These are phyloP conservation scores for Apus apus DNA, from an alignment of 2,113 vertebrate species.

Conservation along the genomic window DNA sequence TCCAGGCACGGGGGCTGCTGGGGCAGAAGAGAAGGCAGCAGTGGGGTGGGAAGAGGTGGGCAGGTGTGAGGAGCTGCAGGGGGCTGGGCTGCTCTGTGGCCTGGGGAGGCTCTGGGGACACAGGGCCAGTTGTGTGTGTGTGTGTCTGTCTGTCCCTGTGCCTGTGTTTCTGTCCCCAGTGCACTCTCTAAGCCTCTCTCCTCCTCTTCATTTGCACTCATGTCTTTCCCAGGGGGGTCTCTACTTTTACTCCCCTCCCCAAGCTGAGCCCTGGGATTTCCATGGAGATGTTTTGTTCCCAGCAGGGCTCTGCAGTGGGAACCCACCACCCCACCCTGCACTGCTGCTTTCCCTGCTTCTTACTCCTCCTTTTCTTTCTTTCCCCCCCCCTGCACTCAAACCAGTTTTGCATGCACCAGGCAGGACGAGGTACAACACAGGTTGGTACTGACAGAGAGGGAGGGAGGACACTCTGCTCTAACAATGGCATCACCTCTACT, in stretches of 20 bases:
- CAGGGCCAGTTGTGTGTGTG: not conserved
- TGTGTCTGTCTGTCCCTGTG: not conserved
- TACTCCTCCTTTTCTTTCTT: not conserved
- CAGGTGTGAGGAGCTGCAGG: rapidly evolving
- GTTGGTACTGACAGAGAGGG: not conserved
- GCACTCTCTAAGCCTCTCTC: not conserved
- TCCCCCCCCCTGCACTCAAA: not conserved
- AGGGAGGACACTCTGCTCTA: not conserved
- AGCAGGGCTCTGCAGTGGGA: not conserved
- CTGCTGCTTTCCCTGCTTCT: not conserved
- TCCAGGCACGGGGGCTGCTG: rapidly evolving
- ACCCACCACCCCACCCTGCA: not conserved
- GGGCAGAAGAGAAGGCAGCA: not conserved
- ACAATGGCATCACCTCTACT: not conserved
- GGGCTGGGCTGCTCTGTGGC: not conserved
- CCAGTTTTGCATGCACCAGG: not conserved
- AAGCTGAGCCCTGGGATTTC: not conserved
- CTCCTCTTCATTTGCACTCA: rapidly evolving
- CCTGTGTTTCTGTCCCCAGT: not conserved
- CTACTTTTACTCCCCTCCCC: not conserved
- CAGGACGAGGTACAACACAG: not conserved
- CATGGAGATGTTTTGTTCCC: not conserved
- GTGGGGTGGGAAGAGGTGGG: rapidly evolving
- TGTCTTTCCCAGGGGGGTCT: rapidly evolving
- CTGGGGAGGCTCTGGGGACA: rapidly evolving